These are phyloP conservation scores for Octomys mimax DNA, from an alignment of 2,797 vertebrate species.

Conservation along the genomic window DNA sequence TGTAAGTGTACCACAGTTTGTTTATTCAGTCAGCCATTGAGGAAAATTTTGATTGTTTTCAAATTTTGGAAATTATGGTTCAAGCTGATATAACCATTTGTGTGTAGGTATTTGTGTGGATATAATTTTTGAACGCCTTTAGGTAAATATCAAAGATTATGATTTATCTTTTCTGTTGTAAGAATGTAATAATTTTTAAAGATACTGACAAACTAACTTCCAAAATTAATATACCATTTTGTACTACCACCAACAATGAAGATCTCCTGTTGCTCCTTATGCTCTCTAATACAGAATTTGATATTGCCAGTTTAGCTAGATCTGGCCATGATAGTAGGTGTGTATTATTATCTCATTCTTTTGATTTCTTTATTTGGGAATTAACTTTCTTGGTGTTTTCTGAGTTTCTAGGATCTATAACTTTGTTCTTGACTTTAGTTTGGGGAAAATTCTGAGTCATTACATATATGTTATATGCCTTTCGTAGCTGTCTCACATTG, in stretches of 20 bases:
- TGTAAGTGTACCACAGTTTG: not conserved
- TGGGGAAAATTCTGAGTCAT: not conserved
- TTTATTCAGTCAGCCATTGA: not conserved
- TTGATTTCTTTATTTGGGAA: not conserved
- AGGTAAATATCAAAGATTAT: not conserved
- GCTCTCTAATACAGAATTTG: not conserved
- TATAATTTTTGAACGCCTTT: not conserved
- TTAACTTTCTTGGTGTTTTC: not conserved
- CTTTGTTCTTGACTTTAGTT: not conserved
- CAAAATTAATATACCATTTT: not conserved
- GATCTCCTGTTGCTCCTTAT: not conserved
- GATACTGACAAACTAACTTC: not conserved
- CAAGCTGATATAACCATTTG: not conserved
- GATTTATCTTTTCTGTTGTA: not conserved
- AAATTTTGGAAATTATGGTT: not conserved
- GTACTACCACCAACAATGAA: not conserved
- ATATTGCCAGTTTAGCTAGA: not conserved
- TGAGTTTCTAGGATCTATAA: not conserved
- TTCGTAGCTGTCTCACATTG: not conserved
- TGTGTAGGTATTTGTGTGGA: not conserved
- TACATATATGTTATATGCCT: not conserved
- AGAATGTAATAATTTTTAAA: not conserved
- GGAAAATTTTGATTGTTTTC: not conserved
- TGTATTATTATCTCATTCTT: not conserved
- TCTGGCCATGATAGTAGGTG: not conserved